phyloP scores from a whole-genome alignment of 2,888 invertebrate species.

The Ophioninae sp. region DNA sequence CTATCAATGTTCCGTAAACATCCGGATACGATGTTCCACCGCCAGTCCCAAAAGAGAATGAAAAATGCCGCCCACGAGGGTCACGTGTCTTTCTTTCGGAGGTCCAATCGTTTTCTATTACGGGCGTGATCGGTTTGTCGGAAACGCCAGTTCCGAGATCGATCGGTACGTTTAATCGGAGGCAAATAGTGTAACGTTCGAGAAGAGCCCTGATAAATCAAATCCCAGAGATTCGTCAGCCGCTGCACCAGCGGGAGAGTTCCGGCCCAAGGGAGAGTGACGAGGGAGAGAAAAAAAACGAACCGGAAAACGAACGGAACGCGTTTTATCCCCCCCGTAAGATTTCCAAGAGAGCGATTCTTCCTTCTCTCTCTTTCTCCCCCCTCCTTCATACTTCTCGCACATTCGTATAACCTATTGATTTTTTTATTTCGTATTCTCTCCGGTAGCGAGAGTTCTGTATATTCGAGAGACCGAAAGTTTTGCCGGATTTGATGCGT shows the following conservation, averaged over 20 bases:
- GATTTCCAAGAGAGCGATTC: conserved; percentile 71
- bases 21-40: too few relatives aligned
- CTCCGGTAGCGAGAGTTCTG: conserved; percentile 42
- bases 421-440: conserved; percentile 74
- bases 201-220: conserved; percentile 27
- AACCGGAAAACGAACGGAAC: conserved; percentile 13
- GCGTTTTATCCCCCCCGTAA: conserved; percentile 66
- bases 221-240: conserved; percentile 21
- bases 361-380: conserved; percentile 5
- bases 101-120: too few relatives aligned
- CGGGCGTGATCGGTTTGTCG: too few relatives aligned
- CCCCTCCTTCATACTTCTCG: conserved; percentile 21
- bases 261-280: conserved; percentile 8
- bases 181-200: conserved; percentile 24
- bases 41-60: too few relatives aligned
- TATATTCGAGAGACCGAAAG: conserved; percentile 66
- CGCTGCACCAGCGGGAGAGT: conserved; percentile 24
- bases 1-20: too few relatives aligned
- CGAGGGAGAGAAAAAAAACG: conserved; percentile 9
- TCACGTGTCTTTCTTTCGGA: too few relatives aligned
- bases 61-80: too few relatives aligned
- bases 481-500: too few relatives aligned
- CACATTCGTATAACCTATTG: conserved; percentile 71
- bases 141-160: too few relatives aligned
- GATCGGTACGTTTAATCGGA: too few relatives aligned